Conservation (phyloP, 2,888 invertebrate species). For the Bursaphelenchus okinawaensis region DNA sequence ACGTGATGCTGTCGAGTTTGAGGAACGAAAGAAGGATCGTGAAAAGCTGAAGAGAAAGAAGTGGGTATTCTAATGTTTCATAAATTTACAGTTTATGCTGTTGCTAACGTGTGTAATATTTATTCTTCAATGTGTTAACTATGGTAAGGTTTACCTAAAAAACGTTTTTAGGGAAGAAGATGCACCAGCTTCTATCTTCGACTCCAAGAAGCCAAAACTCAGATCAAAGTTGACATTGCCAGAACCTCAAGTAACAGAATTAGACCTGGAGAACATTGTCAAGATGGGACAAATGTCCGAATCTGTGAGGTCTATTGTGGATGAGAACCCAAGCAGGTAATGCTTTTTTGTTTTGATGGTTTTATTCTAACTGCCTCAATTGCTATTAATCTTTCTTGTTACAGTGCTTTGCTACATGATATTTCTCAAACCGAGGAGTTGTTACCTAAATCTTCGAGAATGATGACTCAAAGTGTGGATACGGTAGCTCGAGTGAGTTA, state of each 20-base stretch:
- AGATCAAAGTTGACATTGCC: slow-evolving; percentile 80
- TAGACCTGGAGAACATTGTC: slow-evolving; percentile 65
- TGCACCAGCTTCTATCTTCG: slow-evolving; percentile 67
- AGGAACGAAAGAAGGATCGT: slow-evolving; percentile 88
- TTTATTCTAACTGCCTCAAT: slow-evolving; percentile 2
- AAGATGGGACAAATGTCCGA: slow-evolving; percentile 68
- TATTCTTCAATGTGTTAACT: background rate
- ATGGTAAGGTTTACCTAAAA: background rate
- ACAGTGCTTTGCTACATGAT: slow-evolving; percentile 73
- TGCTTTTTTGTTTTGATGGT: slow-evolving; percentile 7
- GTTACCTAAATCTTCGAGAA: slow-evolving; percentile 76
- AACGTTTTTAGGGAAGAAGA: slow-evolving; percentile 66
- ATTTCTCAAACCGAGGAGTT: slow-evolving; percentile 70
- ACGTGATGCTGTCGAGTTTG: slow-evolving; percentile 60
- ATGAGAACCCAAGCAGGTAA: slow-evolving; percentile 64
- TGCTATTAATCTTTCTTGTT: slow-evolving; percentile 8
- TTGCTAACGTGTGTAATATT: too few relatives aligned
- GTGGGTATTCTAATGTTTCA: slow-evolving; percentile 61
- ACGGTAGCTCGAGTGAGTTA: slow-evolving; percentile 44
- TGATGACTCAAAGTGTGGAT: slow-evolving; percentile 47
- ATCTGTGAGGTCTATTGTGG: slow-evolving; percentile 69
- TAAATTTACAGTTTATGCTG: too few relatives aligned
- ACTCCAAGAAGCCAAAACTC: slow-evolving; percentile 52
- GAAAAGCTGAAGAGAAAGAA: slow-evolving; percentile 78
- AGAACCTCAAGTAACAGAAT: slow-evolving; percentile 90